Evolutionary conservation across 2,888 invertebrate species (phyloP), one percentile per base, ranked within the genome.

Genomic region (Candidula unifasciata): DNA sequence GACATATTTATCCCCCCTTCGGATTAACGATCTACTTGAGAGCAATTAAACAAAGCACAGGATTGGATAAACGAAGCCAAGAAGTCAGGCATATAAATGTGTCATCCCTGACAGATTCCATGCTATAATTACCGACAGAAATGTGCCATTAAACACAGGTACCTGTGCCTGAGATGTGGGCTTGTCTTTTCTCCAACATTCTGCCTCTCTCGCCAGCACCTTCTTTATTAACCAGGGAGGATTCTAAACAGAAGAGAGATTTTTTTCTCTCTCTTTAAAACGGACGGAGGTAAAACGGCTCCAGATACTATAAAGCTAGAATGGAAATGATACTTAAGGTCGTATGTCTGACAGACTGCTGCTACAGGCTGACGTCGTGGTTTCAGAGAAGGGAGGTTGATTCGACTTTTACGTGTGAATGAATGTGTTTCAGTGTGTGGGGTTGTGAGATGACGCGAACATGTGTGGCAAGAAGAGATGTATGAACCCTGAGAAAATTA

Each of bases 1-100:
- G 64, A 68, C 79, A 64, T 68, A 79, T 79, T 79, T 79, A 64
- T 79, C 79, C 68, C 66, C 79, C 16, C 10, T 44, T 16, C 66
- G 79, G 79, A 79, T 79, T 79, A 79, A 80, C 68, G 80, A 80
- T 68, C 69, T 52, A 66, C 80, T 80, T 69, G 69, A 80, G 80
- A 80, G 80, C 69, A 80, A 80, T 80, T 80, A 68, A 79, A 79
- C 79, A 79, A 66, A 80, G 80, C 54, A 71, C 69, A 69, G 66
- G 69, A 80, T 68, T 66, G 80, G 80, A 80, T 71, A 80, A 69
- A 69, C 80, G 52, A 24, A 68, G 80, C 52, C 80, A 66, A 69
- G 80, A 30, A 69, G 52, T 13, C 52, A 52, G 77, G 37, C 52
- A 24, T 77, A 83, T 83, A 83, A 83, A 83, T 66, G 76, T 76